Conservation (phyloP, 2,113 vertebrate genomes). For the Murina feae region DNA sequence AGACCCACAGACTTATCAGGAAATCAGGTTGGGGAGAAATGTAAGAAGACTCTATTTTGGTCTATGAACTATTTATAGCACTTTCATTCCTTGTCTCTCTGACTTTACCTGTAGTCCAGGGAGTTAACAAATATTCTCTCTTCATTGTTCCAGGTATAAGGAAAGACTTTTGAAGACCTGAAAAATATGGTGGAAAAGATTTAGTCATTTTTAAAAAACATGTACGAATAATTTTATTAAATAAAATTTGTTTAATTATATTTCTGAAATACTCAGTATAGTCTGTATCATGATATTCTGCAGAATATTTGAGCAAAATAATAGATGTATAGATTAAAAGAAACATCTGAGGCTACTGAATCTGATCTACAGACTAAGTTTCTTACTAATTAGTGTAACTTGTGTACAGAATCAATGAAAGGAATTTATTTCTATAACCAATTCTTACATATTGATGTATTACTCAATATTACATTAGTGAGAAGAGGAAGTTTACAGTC, state of each 20-base stretch:
- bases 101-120: neutral
- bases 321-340: neutral
- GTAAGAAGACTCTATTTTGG: neutral
- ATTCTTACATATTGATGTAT: neutral
- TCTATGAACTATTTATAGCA: neutral
- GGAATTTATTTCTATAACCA: neutral
- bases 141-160: neutral
- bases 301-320: neutral
- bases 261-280: neutral
- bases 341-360: neutral
- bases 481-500: neutral
- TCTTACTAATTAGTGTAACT: neutral
- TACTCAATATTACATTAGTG: neutral
- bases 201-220: neutral
- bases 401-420: neutral
- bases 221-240: neutral
- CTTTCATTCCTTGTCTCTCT: neutral
- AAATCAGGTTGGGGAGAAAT: neutral
- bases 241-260: neutral
- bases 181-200: neutral
- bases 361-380: neutral
- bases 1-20: neutral
- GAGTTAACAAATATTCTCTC: neutral
- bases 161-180: neutral
- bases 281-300: neutral